phyloP scores from a whole-genome alignment of 2,113 vertebrate genomes.

The Bambusicola thoracicus region DNA sequence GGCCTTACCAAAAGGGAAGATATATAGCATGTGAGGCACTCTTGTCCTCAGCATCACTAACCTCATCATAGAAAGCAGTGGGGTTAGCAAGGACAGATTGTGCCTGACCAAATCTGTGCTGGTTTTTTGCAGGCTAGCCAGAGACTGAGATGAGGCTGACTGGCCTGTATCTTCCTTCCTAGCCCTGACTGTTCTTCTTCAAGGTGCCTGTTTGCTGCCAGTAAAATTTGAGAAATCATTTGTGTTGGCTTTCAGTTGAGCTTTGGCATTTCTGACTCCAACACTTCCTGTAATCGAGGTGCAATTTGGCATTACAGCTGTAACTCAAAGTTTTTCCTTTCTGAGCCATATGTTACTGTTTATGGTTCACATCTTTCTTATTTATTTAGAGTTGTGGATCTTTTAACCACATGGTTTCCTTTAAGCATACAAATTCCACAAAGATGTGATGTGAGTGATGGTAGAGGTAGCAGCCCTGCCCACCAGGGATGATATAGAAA shows the following conservation, averaged over 20 bases:
- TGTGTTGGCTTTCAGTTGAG: not conserved
- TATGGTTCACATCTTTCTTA: not conserved
- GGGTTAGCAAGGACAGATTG: too few species aligned
- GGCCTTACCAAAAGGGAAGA: not conserved
- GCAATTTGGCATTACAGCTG: not conserved
- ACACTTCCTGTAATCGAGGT: not conserved
- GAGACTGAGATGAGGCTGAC: not conserved
- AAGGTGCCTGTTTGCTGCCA: not conserved
- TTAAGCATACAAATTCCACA: not conserved
- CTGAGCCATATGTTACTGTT: not conserved
- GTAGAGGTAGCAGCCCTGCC: not conserved
- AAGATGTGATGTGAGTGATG: not conserved
- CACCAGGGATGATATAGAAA: not conserved
- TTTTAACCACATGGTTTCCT: not conserved
- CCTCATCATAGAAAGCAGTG: accelerated
- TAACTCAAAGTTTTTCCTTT: not conserved
- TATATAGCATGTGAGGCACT: accelerated
- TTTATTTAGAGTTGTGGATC: not conserved
- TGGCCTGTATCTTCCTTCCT: not conserved
- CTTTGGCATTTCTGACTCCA: not conserved
- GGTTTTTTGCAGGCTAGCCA: not conserved
- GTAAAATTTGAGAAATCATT: not conserved
- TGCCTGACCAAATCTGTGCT: not conserved
- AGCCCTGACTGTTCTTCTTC: not conserved
- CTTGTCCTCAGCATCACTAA: not conserved